A percentile compares a stretch with the other conserved stretches of the same genome.
These are phyloP conservation scores for Lycopodina hypogea DNA, from an alignment of 37 sponge, comb jelly and placozoan species.

Conservation along the genomic window DNA sequence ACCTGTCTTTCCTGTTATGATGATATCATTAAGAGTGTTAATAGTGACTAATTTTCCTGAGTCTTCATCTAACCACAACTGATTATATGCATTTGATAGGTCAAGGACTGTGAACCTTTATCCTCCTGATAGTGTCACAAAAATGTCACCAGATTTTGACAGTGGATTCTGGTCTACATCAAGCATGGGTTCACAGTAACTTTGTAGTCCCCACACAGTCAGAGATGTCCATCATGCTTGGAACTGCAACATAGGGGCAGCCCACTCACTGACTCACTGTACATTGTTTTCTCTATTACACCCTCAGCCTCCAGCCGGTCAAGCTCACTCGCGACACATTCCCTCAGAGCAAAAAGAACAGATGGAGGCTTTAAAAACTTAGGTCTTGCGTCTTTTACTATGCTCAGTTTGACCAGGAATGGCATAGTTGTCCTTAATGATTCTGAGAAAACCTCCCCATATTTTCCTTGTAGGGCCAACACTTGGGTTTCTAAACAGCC, in stretches of 20 bases:
- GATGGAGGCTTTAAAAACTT: neutral
- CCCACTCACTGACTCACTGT: constrained; percentile 68
- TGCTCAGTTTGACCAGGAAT: neutral
- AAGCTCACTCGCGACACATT: constrained; percentile 14
- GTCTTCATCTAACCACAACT: constrained; percentile 27
- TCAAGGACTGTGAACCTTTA: constrained; percentile 16
- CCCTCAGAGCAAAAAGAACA: neutral
- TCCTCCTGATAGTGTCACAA: constrained; percentile 30
- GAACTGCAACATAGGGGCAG: constrained; percentile 54
- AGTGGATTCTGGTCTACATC: constrained; percentile 48
- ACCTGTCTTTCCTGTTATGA: neutral
- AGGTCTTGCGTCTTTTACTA: neutral
- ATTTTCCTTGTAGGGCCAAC: too few species aligned
- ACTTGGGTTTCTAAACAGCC: too few species aligned
- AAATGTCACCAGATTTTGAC: constrained; percentile 38
- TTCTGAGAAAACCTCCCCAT: neutral
- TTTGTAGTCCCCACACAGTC: constrained; percentile 58
- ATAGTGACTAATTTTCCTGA: neutral
- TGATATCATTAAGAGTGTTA: constrained; percentile 3
- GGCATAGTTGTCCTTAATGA: neutral
- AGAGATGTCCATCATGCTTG: constrained; percentile 38
- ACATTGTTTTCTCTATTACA: constrained; percentile 17
- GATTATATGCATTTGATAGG: constrained; percentile 35
- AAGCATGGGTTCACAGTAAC: constrained; percentile 46
- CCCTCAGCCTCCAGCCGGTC: constrained; percentile 38